Base-by-base conservation (phyloP, 1,140 invertebrate species). In the Brachionus koreanus region DNA sequence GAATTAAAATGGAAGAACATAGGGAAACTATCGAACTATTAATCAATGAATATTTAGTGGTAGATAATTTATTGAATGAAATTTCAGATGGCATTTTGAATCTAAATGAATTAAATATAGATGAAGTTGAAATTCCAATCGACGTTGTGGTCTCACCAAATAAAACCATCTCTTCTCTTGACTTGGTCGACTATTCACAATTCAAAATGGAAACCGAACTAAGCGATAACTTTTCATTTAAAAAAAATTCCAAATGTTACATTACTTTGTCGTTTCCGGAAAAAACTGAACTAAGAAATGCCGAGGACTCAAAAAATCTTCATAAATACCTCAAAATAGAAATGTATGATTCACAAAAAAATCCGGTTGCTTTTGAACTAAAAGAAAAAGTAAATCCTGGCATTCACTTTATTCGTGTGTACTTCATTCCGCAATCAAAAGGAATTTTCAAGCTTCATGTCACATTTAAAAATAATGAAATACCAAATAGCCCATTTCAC, bases 401-500 rank as follows among this genome's bases (percentile, higher is more conserved):
- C 9, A 57, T 25, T 3, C 49, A 61, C 25, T 79, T 79, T 79
- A 39, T 65, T 43, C 29, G 61, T 7, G 57, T 79, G 2, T 61
- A 37, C 19, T 79, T 79, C 10, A 42, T 43, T 33, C 76, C 76
- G 16, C 76, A 61, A 65, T 42, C 39, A 4, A 23, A 33, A 16
- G 76, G 76, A 5, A 79, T 79, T 35, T 65, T 61, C 25, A 33
- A 35, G 19, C 49, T 79, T 10, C 6, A 12, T 5, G 25, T 61
- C n/a, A 16, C 61, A 42, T 79, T 9, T 42, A 79, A 79, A 37
- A 13, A 65, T 13, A 37, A 29, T n/a, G 33, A 57, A 5, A 79
- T 79, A 35, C 76, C 76, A 5, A 65, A 43, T 42, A 61, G 76
- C n/a, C 76, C 76, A 23, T 79, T 79, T 61, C 49, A 39, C 12